Evolutionary conservation across 2,797 vertebrate species (phyloP).

Genomic region (Florisuga fusca): DNA sequence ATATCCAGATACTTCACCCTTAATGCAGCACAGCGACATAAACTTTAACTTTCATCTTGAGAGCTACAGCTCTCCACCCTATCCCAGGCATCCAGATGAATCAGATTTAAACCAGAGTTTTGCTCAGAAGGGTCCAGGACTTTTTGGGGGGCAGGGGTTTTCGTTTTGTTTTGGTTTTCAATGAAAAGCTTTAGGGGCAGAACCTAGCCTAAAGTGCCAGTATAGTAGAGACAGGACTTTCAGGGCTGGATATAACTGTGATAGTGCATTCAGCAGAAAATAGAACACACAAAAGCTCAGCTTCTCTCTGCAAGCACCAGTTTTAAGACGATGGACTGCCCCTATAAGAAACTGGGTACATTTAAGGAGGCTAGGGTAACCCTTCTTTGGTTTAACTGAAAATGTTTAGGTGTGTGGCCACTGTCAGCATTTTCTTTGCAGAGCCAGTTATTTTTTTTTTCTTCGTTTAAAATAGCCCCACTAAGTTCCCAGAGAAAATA

Average conservation of each 20-base stretch:
- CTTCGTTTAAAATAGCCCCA: neutral
- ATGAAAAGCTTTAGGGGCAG: neutral
- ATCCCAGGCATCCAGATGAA: neutral
- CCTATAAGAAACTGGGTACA: neutral
- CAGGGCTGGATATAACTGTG: neutral
- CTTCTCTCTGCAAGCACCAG: neutral
- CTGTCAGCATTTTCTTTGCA: neutral
- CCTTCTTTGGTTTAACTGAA: neutral
- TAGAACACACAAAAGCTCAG: accelerated
- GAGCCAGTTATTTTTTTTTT: neutral
- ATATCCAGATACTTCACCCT: neutral
- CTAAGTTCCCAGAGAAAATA: neutral
- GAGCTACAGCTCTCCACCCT: neutral
- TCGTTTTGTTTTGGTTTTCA: neutral
- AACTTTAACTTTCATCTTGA: neutral
- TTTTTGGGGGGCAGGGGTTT: too few species aligned
- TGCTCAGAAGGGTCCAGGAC: neutral
- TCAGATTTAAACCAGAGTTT: neutral
- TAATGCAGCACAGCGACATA: neutral
- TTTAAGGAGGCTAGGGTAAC: neutral
- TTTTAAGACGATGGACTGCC: neutral
- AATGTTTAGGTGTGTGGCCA: neutral
- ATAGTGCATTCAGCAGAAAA: neutral
- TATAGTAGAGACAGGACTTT: neutral
- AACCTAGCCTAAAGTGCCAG: neutral